These are phyloP conservation scores for Chondrilla cf. caribensis DNA, from an alignment of 37 sponge, comb jelly and placozoan species.

Conservation along the genomic window DNA sequence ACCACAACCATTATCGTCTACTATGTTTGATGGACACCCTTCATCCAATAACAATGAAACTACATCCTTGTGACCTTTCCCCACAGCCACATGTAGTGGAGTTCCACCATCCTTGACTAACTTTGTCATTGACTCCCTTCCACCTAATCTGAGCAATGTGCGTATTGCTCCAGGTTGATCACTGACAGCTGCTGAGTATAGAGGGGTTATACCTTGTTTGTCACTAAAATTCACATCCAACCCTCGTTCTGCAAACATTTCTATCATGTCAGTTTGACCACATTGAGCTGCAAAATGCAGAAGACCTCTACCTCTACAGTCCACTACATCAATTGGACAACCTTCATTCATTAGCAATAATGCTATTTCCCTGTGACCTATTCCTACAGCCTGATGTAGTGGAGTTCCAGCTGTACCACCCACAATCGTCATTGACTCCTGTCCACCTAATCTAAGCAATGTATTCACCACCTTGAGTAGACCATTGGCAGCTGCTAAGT, in stretches of 20 bases:
- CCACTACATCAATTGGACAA: no score
- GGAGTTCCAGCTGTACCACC: no score
- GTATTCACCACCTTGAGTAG: no score
- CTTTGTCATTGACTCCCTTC: neutral
- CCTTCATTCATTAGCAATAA: neutral
- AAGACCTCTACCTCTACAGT: no score
- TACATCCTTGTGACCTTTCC: neutral
- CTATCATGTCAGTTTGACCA: no score
- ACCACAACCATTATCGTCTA: no score
- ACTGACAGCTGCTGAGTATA: neutral
- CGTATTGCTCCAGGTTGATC: neutral
- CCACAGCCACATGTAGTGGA: slow-evolving; percentile 6
- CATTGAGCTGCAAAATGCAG: no score
- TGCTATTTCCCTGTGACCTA: neutral
- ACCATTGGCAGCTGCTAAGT: no score
- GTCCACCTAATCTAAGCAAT: no score
- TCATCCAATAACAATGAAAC: neutral
- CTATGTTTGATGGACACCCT: neutral
- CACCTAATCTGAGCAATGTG: neutral
- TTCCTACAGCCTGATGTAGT: neutral
- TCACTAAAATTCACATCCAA: neutral
- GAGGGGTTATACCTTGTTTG: neutral
- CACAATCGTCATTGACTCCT: no score
- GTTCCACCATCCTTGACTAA: neutral
- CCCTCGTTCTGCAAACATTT: neutral